Base-by-base conservation (phyloP, 2,113 vertebrate species). In the Oncorhynchus nerka region DNA sequence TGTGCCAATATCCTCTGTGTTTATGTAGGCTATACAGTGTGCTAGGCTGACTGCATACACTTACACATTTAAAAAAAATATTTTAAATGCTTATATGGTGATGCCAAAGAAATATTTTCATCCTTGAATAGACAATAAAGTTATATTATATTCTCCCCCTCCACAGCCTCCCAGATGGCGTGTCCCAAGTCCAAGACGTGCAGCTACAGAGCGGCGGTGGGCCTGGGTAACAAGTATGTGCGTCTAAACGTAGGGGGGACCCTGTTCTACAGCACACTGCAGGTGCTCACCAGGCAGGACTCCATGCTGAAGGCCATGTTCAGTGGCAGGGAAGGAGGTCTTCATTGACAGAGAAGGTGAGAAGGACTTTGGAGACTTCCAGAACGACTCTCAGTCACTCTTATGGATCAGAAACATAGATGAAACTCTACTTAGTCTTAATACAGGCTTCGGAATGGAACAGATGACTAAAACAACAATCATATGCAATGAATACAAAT, bases 231-330 rank as follows among this genome's bases (percentile, higher is more conserved):
- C 91, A 97, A 97, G 82, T 99, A 99, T 0, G 93, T 98, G 64
- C 93, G 96, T 4, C 94, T 99, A 3, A 99, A 99, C 0, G 96
- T 99, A 0, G 97, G 97, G 0, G 97, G 97, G 75, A 94, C 92
- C 4, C 87, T 98, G 51, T 96, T 96, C 84, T 97, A 97, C 87
- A 95, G 95, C 55, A 97, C 96, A 0, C 94, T 98, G 55, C 95
- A 95, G 55, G 95, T 97, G 3, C 94, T 99, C 51, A 99, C 96
- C 15, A 89, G 93, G 55, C 95, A 97, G 0, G 94, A 97, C 92
- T 97, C 95, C 0, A 92, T 97, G 94, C 93, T 99, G 30, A 97
- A 96, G 84, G 95, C 96, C 83, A 99, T 99, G 97, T 99, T 99
- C 92, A 98, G 97, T 0, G 97, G 97, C 39, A 94, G 96, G 75